Percentiles rank a stretch among this genome's conserved stretches.
phyloP scores from a whole-genome alignment of 2,113 vertebrate genomes.

The Eudyptes chrysolophus region DNA sequence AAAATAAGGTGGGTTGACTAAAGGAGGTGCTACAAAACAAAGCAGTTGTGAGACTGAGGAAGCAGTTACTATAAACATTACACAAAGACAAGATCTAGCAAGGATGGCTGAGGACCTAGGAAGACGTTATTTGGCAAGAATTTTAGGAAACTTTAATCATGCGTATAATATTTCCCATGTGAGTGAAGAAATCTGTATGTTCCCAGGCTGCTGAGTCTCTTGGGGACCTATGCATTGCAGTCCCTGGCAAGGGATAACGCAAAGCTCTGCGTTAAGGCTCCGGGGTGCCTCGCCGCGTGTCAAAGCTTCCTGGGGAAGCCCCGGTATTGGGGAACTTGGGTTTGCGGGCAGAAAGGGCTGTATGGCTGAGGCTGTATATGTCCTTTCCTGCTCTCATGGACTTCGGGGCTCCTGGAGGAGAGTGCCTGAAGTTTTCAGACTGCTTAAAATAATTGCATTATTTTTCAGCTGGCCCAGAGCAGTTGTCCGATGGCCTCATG shows the following conservation, averaged over 20 bases:
- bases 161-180: background rate
- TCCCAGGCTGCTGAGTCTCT: background rate
- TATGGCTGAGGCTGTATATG: background rate
- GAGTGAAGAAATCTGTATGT: background rate
- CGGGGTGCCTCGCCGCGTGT: background rate
- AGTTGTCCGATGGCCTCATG: fast-evolving
- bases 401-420: background rate
- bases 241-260: background rate
- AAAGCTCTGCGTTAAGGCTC: background rate
- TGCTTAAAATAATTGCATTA: background rate
- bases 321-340: fast-evolving
- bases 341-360: background rate
- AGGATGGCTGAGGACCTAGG: background rate
- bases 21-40: background rate
- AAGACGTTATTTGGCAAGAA: background rate
- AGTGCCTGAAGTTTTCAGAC: background rate
- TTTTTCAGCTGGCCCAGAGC: background rate
- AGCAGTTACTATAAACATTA: background rate
- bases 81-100: background rate
- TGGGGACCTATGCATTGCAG: background rate
- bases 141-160: background rate
- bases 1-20: background rate
- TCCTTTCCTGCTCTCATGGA: background rate
- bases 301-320: background rate
- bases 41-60: background rate